Evolutionary conservation across 2,888 invertebrate genomes (phyloP).

Genomic region (Dendrolimus pini): DNA sequence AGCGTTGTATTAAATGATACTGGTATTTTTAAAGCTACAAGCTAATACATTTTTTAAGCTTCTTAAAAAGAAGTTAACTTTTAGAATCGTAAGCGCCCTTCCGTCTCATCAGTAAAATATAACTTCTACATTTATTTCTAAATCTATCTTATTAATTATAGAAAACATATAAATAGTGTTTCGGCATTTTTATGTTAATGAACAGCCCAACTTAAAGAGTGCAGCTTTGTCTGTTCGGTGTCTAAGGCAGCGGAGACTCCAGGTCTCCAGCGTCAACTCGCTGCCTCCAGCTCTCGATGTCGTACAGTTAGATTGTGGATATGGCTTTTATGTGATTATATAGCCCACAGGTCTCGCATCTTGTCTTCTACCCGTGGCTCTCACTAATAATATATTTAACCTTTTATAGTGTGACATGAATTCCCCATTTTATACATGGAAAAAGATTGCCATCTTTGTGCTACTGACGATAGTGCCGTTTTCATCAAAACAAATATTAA

Average conservation of each 20-base stretch:
- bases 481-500: background rate
- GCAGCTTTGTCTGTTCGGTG: constrained; percentile 72
- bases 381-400: constrained; percentile 4
- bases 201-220: constrained; percentile 58
- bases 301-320: constrained; percentile 65
- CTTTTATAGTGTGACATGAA: constrained; percentile 2
- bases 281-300: constrained; percentile 68
- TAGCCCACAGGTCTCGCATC: constrained; percentile 45
- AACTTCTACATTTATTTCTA: no score
- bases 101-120: no score
- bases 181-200: constrained; percentile 23
- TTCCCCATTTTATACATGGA: constrained; percentile 40
- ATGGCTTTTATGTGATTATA: constrained; percentile 59
- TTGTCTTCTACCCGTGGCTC: constrained; percentile 4
- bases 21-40: no score
- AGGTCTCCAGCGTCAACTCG: constrained; percentile 50
- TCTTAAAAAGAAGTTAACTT: no score
- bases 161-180: no score
- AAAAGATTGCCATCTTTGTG: constrained; percentile 28
- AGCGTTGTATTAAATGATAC: no score
- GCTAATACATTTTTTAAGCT: no score
- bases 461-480: background rate
- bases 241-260: constrained; percentile 56
- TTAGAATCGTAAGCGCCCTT: no score
- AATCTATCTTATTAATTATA: no score